Evolutionary conservation across 1,140 invertebrate species (phyloP).

Genomic region (Magallana angulata): DNA sequence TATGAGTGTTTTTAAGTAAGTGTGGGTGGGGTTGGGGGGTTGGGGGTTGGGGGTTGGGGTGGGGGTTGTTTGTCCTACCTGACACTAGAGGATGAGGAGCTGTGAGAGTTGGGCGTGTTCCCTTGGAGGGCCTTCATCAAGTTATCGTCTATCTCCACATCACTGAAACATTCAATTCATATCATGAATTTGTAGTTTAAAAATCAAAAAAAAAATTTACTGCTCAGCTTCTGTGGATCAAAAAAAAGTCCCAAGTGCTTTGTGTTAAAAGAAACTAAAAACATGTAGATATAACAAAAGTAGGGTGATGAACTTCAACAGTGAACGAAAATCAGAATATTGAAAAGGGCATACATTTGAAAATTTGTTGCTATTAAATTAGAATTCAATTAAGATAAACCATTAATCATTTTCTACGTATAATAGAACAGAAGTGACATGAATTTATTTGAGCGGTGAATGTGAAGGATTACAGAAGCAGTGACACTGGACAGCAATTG

Average conservation of each 20-base stretch:
- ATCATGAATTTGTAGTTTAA: background rate
- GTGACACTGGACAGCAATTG: background rate
- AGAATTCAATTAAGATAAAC: too few species aligned
- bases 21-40: too few species aligned
- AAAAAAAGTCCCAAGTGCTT: background rate
- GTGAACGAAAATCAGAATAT: background rate
- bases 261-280: background rate
- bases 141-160: constrained; percentile 78
- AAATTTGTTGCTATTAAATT: too few species aligned
- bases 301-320: background rate
- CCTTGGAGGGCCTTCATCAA: constrained; percentile 71
- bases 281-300: background rate
- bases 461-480: background rate
- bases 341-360: background rate
- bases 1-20: too few species aligned
- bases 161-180: constrained; percentile 67
- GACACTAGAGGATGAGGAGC: constrained; percentile 80
- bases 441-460: background rate
- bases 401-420: too few species aligned
- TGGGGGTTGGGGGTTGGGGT: too few species aligned
- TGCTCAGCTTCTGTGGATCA: background rate
- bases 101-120: constrained; percentile 78
- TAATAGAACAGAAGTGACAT: too few species aligned
- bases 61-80: constrained; percentile 4
- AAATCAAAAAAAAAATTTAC: background rate